Evolutionary conservation across 2,113 vertebrate genomes (phyloP).

Genomic region (Macrotus californicus): DNA sequence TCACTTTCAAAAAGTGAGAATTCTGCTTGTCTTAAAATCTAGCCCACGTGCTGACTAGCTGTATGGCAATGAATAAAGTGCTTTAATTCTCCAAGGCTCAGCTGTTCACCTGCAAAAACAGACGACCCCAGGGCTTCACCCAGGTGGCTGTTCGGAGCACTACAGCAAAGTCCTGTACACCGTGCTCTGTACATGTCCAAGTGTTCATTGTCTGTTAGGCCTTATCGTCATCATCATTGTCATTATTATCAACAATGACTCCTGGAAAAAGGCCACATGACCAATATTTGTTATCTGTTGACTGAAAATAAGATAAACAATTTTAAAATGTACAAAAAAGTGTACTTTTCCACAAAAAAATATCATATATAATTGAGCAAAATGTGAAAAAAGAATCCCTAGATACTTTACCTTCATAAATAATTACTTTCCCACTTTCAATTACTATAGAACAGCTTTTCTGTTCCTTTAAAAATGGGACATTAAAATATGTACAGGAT

Average conservation of each 20-base stretch:
- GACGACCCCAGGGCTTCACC: neutral
- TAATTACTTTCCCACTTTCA: neutral
- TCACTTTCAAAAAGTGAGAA: neutral
- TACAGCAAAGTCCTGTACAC: neutral
- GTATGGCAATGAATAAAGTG: neutral
- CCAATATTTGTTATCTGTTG: neutral
- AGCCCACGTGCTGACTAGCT: neutral
- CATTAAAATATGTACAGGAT: neutral
- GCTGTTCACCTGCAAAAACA: neutral
- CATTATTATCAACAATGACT: neutral
- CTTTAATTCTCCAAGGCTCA: neutral
- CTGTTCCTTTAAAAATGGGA: neutral
- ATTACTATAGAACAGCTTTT: neutral
- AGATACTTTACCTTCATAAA: neutral
- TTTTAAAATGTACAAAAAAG: neutral
- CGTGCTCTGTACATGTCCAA: rapidly evolving
- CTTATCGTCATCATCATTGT: too few species aligned
- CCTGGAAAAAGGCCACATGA: neutral
- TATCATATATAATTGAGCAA: neutral
- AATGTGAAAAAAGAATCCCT: neutral
- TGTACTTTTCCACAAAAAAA: neutral
- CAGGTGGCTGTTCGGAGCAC: rapidly evolving
- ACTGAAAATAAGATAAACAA: neutral
- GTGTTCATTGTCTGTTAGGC: neutral
- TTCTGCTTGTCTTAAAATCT: neutral